Evolutionary conservation across 2,888 invertebrate species (phyloP).

Genomic region (Drosophila ezoana): DNA sequence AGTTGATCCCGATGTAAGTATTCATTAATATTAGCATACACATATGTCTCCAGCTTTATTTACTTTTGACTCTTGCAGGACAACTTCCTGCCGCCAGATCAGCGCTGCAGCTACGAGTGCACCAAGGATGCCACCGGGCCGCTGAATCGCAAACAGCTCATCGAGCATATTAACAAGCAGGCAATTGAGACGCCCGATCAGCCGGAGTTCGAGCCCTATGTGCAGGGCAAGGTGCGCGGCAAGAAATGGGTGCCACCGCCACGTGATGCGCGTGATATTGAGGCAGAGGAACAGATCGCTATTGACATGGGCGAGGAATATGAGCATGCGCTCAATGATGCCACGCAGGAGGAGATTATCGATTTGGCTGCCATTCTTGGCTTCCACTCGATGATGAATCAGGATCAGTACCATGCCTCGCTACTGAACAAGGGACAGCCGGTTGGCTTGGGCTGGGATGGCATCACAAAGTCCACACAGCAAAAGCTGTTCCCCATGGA

Average conservation of each 20-base stretch:
- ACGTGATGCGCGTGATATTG: conserved; percentile 89
- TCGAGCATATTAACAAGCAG: conserved; percentile 98
- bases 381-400: conserved; percentile 99
- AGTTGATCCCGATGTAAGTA: conserved; percentile 99
- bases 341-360: conserved; percentile 98
- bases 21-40: too few species aligned
- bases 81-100: conserved; percentile 97
- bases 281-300: conserved; percentile 95
- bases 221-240: conserved; percentile 95
- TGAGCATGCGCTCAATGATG: conserved; percentile 94
- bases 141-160: conserved; percentile 96
- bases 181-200: conserved; percentile 99
- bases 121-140: conserved; percentile 98
- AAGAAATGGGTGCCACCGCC: conserved; percentile 96
- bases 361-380: conserved; percentile 99
- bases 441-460: conserved; percentile 96
- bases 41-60: neutral
- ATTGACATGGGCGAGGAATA: conserved; percentile 98
- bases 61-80: conserved; percentile 88
- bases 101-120: conserved; percentile 98
- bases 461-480: conserved; percentile 96
- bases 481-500: conserved; percentile 96
- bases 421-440: conserved; percentile 96
- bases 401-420: conserved; percentile 99
- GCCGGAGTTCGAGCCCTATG: conserved; percentile 97